Base-by-base conservation (phyloP, 2,797 vertebrate species). In the Poeciliopsis gracilis region DNA sequence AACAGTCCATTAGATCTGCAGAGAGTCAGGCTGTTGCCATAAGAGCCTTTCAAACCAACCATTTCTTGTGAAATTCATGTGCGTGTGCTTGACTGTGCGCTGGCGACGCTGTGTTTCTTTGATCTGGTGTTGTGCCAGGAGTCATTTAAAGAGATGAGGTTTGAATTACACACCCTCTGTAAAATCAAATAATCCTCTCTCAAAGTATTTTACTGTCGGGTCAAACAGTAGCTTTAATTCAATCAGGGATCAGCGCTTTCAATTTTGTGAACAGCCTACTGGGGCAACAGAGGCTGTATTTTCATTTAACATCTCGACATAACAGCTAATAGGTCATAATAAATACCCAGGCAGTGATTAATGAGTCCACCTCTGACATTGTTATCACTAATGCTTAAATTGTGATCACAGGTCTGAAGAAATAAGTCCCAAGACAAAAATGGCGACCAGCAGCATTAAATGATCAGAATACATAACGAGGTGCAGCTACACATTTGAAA, bases 1-100 rank as follows among this genome's bases (percentile, higher is more conserved):
- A 81, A 82, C 28, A 72, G 77, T 70, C 81, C 84, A 93, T 94
- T 91, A 93, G 74, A 61, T 20, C 33, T 36, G 45, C 49, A 83
- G 33, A 72, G 7, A 76, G 23, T 20, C 6, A 0, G 20, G 28
- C 33, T 3, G 20, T 53, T 61, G 59, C 16, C 73, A 73, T 81
- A 80, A 89, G 88, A 47, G n/a, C 79, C 78, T 79, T 78, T 87
- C 63, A 77, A 53, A 74, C 67, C 55, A 53, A 11, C 2, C n/a
- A 79, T 86, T 91, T 86, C 78, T 18, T 72, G 76, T 67, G 76
- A 69, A 70, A 57, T 78, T 49, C 13, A 2, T 49, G 49, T 16
- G 8, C 18, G 51, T 38, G 59, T 36, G 20, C 61, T 45, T 73
- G 16, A 33, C 59, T 85, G 71, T 66, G 28, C 47, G 61, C 72